Conservation (phyloP, 2,888 invertebrate genomes). For the Diachrysia chrysitis region DNA sequence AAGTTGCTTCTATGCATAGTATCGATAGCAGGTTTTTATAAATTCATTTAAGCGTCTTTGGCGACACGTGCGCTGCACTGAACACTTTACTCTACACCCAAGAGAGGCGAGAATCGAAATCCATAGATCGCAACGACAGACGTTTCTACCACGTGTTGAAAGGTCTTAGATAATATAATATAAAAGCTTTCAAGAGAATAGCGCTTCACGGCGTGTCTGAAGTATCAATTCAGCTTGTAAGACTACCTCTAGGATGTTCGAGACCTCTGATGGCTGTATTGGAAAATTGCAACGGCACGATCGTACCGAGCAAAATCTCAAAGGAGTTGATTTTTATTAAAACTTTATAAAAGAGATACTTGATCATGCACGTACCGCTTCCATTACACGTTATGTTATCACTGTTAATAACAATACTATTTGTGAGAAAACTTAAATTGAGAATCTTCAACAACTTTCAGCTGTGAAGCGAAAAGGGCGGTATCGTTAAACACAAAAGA, state of each 20-base stretch:
- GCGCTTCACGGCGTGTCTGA: constrained; percentile 85
- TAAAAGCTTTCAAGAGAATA: constrained; percentile 89
- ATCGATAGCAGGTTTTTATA: constrained; percentile 67
- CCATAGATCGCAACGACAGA: constrained; percentile 85
- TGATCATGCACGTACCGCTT: constrained; percentile 66
- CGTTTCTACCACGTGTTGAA: constrained; percentile 85
- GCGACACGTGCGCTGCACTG: constrained; percentile 62
- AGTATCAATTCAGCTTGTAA: constrained; percentile 88
- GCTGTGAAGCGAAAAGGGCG: constrained; percentile 24
- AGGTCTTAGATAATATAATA: constrained; percentile 89
- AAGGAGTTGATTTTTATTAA: constrained; percentile 83
- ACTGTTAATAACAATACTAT: constrained; percentile 62
- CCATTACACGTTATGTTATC: constrained; percentile 61
- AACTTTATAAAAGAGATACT: constrained; percentile 71
- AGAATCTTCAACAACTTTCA: constrained; percentile 47
- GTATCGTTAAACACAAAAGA: constrained; percentile 71
- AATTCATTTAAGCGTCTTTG: constrained; percentile 67
- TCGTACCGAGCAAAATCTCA: constrained; percentile 69
- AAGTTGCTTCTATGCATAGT: constrained; percentile 56
- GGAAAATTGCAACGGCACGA: constrained; percentile 81
- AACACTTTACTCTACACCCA: constrained; percentile 74
- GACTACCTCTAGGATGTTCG: constrained; percentile 81
- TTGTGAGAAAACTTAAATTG: constrained; percentile 48
- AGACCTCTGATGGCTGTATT: constrained; percentile 83
- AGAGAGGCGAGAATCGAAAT: constrained; percentile 81